These are phyloP conservation scores for Turdus rufiventris DNA, from an alignment of 2,113 vertebrate species.

Conservation along the genomic window DNA sequence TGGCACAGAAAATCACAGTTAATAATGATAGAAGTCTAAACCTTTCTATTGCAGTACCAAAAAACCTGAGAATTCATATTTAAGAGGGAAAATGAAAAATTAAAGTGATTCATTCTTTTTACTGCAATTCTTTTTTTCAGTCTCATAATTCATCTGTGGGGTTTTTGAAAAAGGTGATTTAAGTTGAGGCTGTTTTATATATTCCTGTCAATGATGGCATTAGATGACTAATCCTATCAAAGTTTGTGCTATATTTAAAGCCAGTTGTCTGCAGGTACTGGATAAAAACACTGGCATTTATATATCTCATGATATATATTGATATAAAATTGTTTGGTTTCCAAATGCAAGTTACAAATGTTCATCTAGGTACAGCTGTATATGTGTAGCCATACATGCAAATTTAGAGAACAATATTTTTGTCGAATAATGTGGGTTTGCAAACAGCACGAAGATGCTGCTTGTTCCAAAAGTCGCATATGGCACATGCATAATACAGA, in stretches of 20 bases:
- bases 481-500: not conserved
- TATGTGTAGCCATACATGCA: not conserved
- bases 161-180: not conserved
- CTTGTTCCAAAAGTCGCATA: not conserved
- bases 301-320: not conserved
- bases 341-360: not conserved
- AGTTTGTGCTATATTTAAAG: not conserved
- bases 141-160: not conserved
- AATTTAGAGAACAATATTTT: not conserved
- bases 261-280: not conserved
- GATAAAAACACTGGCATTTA: not conserved
- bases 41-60: not conserved
- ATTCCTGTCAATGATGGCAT: not conserved
- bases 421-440: not conserved
- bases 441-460: not conserved
- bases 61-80: not conserved
- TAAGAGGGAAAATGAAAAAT: not conserved
- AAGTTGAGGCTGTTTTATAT: not conserved
- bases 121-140: not conserved
- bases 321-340: not conserved
- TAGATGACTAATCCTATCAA: not conserved
- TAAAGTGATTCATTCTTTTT: not conserved
- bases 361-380: not conserved
- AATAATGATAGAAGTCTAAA: not conserved
- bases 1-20: not conserved